Percentiles rank a stretch among this genome's conserved stretches.
Evolutionary conservation across 2,797 vertebrate genomes (phyloP).

Genomic region (Anolis apletophallus): DNA sequence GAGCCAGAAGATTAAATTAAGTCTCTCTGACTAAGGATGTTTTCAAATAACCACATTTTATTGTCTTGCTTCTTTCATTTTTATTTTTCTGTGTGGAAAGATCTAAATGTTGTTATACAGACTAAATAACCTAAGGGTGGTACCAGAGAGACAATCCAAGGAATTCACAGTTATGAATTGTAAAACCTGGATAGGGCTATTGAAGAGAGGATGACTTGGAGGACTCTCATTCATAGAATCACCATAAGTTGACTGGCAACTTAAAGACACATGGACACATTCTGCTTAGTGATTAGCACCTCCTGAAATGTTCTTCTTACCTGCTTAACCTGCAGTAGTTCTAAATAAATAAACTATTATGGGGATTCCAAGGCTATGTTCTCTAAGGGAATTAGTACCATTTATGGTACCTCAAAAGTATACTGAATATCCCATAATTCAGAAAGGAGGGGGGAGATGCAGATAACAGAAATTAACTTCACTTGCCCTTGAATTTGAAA

Average conservation of each 20-base stretch:
- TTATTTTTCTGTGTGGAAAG: neutral
- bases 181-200: too few relatives aligned
- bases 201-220: too few relatives aligned
- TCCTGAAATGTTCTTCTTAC: too few relatives aligned
- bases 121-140: neutral
- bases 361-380: neutral
- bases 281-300: neutral
- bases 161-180: too few relatives aligned
- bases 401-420: neutral
- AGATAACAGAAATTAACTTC: neutral
- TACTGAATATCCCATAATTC: neutral
- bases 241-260: too few relatives aligned
- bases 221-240: too few relatives aligned
- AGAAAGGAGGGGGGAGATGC: neutral
- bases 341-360: neutral
- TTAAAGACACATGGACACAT: too few relatives aligned
- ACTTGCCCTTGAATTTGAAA: neutral
- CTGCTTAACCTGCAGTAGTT: neutral
- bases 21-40: neutral
- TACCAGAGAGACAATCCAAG: too few relatives aligned
- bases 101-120: neutral
- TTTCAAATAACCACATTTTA: neutral
- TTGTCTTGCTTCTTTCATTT: neutral
- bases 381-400: neutral
- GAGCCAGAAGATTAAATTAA: neutral